Evolutionary conservation across 2,888 invertebrate genomes (phyloP), one percentile per base, ranked within the genome.

Genomic region (Odontocolon sp.): DNA sequence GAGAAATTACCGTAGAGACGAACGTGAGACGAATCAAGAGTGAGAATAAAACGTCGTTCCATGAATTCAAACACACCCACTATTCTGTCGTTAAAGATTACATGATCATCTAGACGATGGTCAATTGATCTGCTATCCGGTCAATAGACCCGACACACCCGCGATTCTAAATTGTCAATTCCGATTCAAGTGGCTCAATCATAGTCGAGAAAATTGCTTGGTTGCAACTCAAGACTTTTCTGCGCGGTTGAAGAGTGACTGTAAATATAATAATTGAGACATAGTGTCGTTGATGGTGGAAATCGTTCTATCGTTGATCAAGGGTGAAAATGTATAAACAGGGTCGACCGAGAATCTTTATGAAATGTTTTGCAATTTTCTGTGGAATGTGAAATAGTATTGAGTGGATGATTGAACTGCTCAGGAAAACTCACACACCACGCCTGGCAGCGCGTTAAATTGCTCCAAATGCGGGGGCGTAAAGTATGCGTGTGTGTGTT

Each of bases 1-100:
- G 38, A 42, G 61, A 57, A 78, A 76, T 78, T 76, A 76, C 64
- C 71, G 68, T 45, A 50, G 76, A 67, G 76, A 76, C 67, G 67
- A 75, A 75, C 76, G 78, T 76, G 76, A 73, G 47, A 18, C 8
- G 77, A 73, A 77, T 77, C 38, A 59, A 68, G 52, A 18, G 68
- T 26, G 23, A 26, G 38, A 23, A 47, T 63, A 26, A 23, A 23
- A 42, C 31, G 52, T 45, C 59, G 64, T 66, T 52, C 40, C 31
- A 23, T 42, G 33, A 8, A 11, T 9, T 45, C 38, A 14, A 28
- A 5, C 21, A 5, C 31, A 47, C 56, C 26, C 54, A 23, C 38
- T 42, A 31, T 33, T 56, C 28, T 57, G 26, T 57, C 26, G 9
- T 40, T 47, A 42, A 18, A 1, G 6, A 11, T 42, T 23, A 42